phyloP scores from a whole-genome alignment of 2,113 vertebrate species.

The Zapus hudsonius region DNA sequence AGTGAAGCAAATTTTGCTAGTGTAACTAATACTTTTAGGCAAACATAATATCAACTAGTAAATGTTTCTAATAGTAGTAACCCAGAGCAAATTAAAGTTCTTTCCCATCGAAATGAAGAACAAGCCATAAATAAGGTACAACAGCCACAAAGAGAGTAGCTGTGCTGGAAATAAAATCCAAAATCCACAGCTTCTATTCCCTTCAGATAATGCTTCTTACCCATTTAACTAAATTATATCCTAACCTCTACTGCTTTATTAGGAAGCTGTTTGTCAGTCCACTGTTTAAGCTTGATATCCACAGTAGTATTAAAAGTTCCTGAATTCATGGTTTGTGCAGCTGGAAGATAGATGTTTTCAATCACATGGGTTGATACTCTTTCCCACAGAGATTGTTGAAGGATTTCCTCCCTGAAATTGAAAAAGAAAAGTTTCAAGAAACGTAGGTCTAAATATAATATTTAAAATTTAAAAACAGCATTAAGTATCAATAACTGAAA shows the following conservation, averaged over 20 bases:
- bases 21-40: not conserved
- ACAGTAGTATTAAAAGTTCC: slow-evolving; percentile 99
- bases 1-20: slow-evolving; percentile 11
- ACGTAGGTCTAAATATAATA: not conserved
- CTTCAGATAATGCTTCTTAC: slow-evolving; percentile 74
- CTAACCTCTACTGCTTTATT: slow-evolving; percentile 97
- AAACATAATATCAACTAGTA: not conserved
- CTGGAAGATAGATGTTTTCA: slow-evolving; percentile 99
- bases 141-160: not conserved
- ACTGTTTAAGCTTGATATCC: slow-evolving; percentile 99
- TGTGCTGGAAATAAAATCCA: slow-evolving; percentile 12
- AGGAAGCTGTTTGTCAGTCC: slow-evolving; percentile 99
- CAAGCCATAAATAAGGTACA: not conserved
- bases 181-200: slow-evolving; percentile 40
- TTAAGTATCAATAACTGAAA: not conserved
- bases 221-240: slow-evolving; percentile 76
- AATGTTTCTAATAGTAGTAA: not conserved
- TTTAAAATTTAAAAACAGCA: not conserved
- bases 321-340: slow-evolving; percentile 96
- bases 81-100: not conserved
- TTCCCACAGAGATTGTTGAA: slow-evolving; percentile 97
- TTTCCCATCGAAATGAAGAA: not conserved
- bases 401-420: slow-evolving; percentile 94
- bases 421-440: slow-evolving; percentile 55
- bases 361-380: slow-evolving; percentile 98